Evolutionary conservation across 2,888 invertebrate genomes (phyloP).

Genomic region (Cheilosia vulpina): DNA sequence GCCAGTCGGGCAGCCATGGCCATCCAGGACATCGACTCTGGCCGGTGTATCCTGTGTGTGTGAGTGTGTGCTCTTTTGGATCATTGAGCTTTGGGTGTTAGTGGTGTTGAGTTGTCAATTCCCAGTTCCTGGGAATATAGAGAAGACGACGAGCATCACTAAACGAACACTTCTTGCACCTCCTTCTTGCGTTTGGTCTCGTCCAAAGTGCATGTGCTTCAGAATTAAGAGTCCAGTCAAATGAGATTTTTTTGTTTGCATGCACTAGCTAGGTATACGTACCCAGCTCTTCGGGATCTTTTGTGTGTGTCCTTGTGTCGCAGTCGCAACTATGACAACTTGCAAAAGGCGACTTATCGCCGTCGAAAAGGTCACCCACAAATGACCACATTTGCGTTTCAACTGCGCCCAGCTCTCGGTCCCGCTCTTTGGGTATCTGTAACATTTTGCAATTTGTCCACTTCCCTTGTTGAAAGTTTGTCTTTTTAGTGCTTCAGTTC

Average conservation of each 20-base stretch:
- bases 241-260: slow-evolving; percentile 30
- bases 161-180: slow-evolving; percentile 8
- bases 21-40: slow-evolving; percentile 27
- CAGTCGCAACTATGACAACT: slow-evolving; percentile 33
- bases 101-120: slow-evolving; percentile 58
- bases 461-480: slow-evolving; percentile 70
- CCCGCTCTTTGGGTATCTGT: slow-evolving; percentile 51
- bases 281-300: background rate
- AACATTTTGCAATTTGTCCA: slow-evolving; percentile 73
- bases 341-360: slow-evolving; percentile 33
- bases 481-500: slow-evolving; percentile 55
- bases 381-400: slow-evolving; percentile 73
- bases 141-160: slow-evolving; percentile 26
- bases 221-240: slow-evolving; percentile 29
- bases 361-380: slow-evolving; percentile 48
- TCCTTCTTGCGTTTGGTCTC: background rate
- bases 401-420: slow-evolving; percentile 17
- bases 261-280: background rate
- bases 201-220: slow-evolving; percentile 49
- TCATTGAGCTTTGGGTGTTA: slow-evolving; percentile 46
- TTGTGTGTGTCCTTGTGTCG: background rate
- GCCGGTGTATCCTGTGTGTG: background rate
- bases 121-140: slow-evolving; percentile 5
- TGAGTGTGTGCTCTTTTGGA: slow-evolving; percentile 24
- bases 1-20: slow-evolving; percentile 18